Evolutionary conservation across 2,888 invertebrate species (phyloP).

Genomic region (Drosophila emarginata): DNA sequence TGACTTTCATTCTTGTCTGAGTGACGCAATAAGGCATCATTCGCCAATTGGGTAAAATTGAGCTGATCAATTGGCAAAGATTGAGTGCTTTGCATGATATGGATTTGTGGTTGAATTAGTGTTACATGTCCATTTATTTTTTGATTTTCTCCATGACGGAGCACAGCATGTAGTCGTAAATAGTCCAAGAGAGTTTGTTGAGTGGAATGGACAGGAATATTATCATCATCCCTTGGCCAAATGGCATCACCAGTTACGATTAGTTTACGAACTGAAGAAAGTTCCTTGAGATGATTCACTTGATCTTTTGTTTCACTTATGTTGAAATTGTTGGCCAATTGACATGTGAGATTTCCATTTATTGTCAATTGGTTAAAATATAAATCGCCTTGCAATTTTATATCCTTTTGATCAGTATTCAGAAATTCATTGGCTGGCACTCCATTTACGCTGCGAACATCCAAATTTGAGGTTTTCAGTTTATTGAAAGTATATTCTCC

Average conservation of each 20-base stretch:
- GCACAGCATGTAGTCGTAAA: constrained; percentile 72
- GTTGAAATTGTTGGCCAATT: constrained; percentile 28
- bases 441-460: constrained; percentile 67
- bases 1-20: constrained; percentile 42
- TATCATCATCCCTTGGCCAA: constrained; percentile 46
- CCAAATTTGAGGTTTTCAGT: constrained; percentile 60
- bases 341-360: constrained; percentile 58
- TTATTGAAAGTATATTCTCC: constrained; percentile 67
- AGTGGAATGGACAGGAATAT: background rate
- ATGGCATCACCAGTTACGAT: constrained; percentile 65
- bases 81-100: constrained; percentile 28
- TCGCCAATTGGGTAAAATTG: constrained; percentile 66
- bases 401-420: constrained; percentile 51
- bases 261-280: constrained; percentile 60
- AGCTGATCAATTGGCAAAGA: constrained; percentile 53
- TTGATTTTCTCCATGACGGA: constrained; percentile 58
- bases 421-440: constrained; percentile 55
- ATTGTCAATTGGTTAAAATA: constrained; percentile 58
- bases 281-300: constrained; percentile 43
- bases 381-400: constrained; percentile 61
- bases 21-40: constrained; percentile 68
- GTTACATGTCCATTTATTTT: constrained; percentile 72
- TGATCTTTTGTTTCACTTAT: constrained; percentile 27
- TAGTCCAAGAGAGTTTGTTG: constrained; percentile 59
- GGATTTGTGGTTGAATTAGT: constrained; percentile 58